Conservation (phyloP, 2,113 vertebrate genomes). For the Grallaria varia region DNA sequence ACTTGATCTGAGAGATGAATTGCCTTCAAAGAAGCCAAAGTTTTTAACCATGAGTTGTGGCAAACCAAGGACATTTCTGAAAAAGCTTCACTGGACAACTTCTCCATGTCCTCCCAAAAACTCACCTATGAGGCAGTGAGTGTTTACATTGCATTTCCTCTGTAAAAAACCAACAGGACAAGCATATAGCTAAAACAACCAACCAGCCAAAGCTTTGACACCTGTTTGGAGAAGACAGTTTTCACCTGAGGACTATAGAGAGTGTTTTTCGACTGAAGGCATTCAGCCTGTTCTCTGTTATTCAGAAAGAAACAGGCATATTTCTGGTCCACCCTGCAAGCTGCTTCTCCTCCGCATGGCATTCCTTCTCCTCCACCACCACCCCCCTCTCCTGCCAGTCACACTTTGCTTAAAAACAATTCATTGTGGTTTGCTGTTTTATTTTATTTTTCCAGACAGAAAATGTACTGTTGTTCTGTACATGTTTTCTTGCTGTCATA, state of each 20-base stretch:
- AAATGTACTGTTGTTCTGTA: constrained; percentile 81
- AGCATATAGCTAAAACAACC: background rate
- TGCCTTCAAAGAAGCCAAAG: background rate
- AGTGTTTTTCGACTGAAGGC: background rate
- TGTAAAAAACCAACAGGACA: background rate
- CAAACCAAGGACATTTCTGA: background rate
- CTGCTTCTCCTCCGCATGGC: background rate
- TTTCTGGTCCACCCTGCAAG: constrained; percentile 38
- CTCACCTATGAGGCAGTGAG: background rate
- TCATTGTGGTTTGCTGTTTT: constrained; percentile 50
- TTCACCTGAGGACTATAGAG: constrained; percentile 33
- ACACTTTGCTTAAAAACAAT: constrained; percentile 59
- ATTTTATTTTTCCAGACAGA: constrained; percentile 71
- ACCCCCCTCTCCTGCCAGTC: background rate
- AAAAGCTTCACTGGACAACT: background rate
- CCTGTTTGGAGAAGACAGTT: background rate
- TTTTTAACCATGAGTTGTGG: background rate
- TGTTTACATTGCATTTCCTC: background rate
- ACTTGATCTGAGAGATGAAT: background rate
- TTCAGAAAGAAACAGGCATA: constrained; percentile 18
- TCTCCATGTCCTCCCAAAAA: background rate
- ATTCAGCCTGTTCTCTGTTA: constrained; percentile 36
- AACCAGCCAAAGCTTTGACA: background rate
- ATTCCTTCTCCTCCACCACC: background rate
- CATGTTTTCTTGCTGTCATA: constrained; percentile 87